Conservation (phyloP, 2,113 vertebrate genomes). For the Xiphophorus couchianus region DNA sequence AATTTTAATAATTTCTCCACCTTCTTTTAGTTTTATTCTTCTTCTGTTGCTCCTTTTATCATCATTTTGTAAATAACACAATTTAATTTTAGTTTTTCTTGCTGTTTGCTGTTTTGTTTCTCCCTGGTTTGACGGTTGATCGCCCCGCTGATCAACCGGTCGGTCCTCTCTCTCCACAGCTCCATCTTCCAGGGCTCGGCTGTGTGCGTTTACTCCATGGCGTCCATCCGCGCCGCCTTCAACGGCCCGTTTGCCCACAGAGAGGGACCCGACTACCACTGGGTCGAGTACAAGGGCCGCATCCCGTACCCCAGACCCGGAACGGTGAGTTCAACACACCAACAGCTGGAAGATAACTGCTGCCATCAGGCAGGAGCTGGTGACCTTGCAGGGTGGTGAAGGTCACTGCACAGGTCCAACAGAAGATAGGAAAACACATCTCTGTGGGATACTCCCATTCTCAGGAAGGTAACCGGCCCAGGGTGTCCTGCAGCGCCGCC, state of each 20-base stretch:
- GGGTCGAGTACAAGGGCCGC: slow-evolving; percentile 86
- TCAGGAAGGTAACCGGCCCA: not conserved
- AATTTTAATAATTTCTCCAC: not conserved
- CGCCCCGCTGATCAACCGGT: not conserved
- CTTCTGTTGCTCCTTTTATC: not conserved
- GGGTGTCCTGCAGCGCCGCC: not conserved
- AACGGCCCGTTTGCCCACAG: slow-evolving; percentile 84
- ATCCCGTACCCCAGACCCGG: slow-evolving; percentile 87
- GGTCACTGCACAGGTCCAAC: no score
- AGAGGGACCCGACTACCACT: slow-evolving; percentile 85
- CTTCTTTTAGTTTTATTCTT: not conserved
- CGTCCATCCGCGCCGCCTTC: slow-evolving; percentile 84
- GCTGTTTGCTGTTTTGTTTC: not conserved
- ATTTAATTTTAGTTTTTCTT: no score
- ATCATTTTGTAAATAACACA: not conserved
- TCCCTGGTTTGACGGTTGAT: not conserved
- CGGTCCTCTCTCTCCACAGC: slow-evolving; percentile 50
- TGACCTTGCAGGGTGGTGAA: not conserved
- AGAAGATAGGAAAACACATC: not conserved
- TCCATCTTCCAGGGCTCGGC: slow-evolving; percentile 85
- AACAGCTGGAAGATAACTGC: not conserved
- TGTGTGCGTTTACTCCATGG: slow-evolving; percentile 84
- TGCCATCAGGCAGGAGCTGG: not conserved
- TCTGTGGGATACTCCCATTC: not conserved
- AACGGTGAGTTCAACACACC: slow-evolving; percentile 73